Evolutionary conservation across 2,888 invertebrate genomes (phyloP).

Genomic region (Hedychridium roseum): DNA sequence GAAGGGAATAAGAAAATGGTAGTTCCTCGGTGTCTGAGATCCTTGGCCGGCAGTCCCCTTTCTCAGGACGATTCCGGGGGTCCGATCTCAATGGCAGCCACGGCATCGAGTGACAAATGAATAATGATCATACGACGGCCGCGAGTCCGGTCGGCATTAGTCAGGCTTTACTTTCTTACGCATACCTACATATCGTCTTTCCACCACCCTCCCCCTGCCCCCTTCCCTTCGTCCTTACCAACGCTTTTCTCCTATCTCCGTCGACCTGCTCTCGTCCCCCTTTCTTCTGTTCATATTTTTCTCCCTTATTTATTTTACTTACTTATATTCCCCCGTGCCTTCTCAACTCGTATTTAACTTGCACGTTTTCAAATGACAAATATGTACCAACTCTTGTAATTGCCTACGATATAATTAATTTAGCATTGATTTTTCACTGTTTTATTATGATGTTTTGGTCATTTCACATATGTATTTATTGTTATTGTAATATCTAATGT

Average conservation of each 20-base stretch:
- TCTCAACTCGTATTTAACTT: too few species aligned
- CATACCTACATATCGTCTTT: slow-evolving; percentile 28
- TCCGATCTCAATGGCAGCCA: too few species aligned
- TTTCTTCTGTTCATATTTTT: slow-evolving; percentile 3
- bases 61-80: slow-evolving; percentile 27
- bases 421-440: too few species aligned
- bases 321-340: too few species aligned
- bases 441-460: too few species aligned
- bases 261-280: background rate
- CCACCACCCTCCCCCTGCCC: slow-evolving; percentile 5
- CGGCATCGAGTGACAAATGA: slow-evolving; percentile 54
- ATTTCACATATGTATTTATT: too few species aligned
- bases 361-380: too few species aligned
- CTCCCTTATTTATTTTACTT: slow-evolving; percentile 1
- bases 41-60: slow-evolving; percentile 6
- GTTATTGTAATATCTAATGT: too few species aligned
- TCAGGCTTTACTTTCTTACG: slow-evolving; percentile 54
- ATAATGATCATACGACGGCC: slow-evolving; percentile 53
- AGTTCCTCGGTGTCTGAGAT: too few species aligned
- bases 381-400: too few species aligned
- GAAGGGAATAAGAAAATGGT: too few species aligned
- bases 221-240: background rate
- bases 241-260: background rate
- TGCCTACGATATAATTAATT: too few species aligned
- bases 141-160: slow-evolving; percentile 49